Evolutionary conservation across 2,797 vertebrate species (phyloP), one percentile per base, ranked within the genome.

Genomic region (Acrossocheilus wenchowensis): DNA sequence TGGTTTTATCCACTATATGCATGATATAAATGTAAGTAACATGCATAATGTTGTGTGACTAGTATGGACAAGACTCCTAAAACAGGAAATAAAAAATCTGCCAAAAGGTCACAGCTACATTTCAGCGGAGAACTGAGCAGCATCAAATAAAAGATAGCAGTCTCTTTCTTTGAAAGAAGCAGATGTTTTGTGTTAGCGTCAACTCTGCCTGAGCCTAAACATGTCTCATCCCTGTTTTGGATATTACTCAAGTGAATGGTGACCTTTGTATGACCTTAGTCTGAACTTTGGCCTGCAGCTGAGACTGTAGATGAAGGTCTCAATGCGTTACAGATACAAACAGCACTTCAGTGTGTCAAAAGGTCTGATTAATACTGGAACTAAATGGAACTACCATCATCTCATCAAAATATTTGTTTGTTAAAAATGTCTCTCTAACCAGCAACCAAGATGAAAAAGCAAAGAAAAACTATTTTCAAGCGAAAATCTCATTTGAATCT

Each of bases 161-260:
- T 19, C 74, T 34, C 34, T 83, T 45, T 75, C 78, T 74, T 73
- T 96, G 94, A 95, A 94, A 92, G 91, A 94, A 94, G 93, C 97
- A 99, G 96, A 96, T 99, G 98, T 95, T 98, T 98, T 95, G 92
- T 90, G 96, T 99, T 99, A 97, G 64, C 90, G 91, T 94, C 92
- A 95, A 95, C 94, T 96, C 94, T 95, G 95, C 94, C 94, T 94
- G 94, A 81, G 79, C 80, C 69, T 26, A 43, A 81, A 73, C 77
- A 92, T 84, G 96, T 96, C 96, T 95, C 95, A 96, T 96, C 95
- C 93, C 95, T 97, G 82, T 95, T 95, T 95, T 87, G 50, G 79
- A 74, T 75, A 73, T 54, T 69, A 94, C 93, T 94, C 94, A 95
- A 96, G 96, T 94, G 96, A 96, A 94, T 95, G 93, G 92, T 94